Conservation (phyloP, 1,140 invertebrate species). For the Holcopasites calliopsidis region DNA sequence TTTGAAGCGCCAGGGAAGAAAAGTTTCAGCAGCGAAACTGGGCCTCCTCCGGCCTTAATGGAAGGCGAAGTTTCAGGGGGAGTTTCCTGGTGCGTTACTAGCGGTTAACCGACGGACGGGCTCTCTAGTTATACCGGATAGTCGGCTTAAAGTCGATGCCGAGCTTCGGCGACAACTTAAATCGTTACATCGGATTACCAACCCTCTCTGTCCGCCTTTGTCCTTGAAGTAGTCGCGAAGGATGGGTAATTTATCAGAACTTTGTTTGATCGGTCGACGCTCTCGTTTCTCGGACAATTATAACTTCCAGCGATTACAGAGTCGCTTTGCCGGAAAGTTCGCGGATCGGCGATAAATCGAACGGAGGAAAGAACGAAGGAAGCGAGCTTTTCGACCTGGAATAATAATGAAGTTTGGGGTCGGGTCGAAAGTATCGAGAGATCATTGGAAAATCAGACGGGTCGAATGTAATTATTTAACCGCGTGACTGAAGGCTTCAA, state of each 20-base stretch:
- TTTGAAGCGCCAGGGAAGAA: conserved; percentile 39
- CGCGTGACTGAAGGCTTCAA: not conserved
- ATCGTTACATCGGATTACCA: conserved; percentile 32
- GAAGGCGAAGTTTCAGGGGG: not conserved
- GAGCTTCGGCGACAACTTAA: conserved; percentile 20
- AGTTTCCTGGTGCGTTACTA: conserved; percentile 16
- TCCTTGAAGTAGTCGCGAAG: too few relatives aligned
- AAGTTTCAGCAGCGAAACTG: conserved; percentile 8
- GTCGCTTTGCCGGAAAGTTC: not conserved
- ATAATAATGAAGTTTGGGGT: not conserved
- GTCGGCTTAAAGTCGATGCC: not conserved
- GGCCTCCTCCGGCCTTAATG: not conserved
- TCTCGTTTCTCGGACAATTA: not conserved
- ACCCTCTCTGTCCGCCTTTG: not conserved
- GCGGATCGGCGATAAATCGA: too few relatives aligned
- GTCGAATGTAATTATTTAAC: conserved; percentile 3
- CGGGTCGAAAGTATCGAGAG: not conserved
- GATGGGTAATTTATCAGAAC: conserved; percentile 7
- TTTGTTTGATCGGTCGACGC: not conserved
- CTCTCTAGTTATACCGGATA: conserved; percentile 14
- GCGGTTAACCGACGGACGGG: conserved; percentile 29
- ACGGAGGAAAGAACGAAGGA: not conserved
- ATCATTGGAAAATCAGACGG: conserved; percentile 5
- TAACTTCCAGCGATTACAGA: not conserved
- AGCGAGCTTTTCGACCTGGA: too few relatives aligned